Conservation (phyloP, 53 echinoderm and acorn worm genomes). For the Hippasteria phrygiana region DNA sequence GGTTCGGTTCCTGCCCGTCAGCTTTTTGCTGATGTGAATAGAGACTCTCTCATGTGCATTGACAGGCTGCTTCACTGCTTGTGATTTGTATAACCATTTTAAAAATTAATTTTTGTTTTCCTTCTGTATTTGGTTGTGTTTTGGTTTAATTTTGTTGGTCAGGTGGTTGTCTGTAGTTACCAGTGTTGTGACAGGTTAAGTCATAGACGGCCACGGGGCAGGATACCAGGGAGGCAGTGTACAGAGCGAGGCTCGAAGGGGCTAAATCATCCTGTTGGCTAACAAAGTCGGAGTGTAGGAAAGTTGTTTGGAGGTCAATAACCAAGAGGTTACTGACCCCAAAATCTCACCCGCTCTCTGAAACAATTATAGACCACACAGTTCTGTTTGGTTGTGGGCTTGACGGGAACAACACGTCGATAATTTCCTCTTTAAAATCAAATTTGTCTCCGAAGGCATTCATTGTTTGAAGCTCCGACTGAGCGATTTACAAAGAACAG, state of each 20-base stretch:
- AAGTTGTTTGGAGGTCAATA: neutral
- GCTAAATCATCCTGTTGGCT: neutral
- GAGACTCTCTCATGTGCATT: too few species aligned
- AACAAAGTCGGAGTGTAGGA: neutral
- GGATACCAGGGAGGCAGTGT: conserved; percentile 3
- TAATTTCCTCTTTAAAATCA: neutral
- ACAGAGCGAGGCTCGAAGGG: neutral
- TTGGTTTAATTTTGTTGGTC: neutral
- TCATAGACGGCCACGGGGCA: conserved; percentile 32
- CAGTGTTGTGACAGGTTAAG: conserved; percentile 46
- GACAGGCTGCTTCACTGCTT: too few species aligned
- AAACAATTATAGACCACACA: neutral
- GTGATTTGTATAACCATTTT: too few species aligned
- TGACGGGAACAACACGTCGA: neutral
- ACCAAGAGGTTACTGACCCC: conserved; percentile 20
- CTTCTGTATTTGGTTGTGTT: neutral
- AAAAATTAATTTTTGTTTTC: too few species aligned
- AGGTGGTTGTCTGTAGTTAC: conserved; percentile 44
- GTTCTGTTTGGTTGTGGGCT: conserved; percentile 8
- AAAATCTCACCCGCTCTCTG: neutral
- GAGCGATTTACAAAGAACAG: neutral
- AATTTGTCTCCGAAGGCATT: conserved; percentile 9
- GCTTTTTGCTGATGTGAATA: too few species aligned
- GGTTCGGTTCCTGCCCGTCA: too few species aligned
- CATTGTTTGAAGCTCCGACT: neutral